A percentile compares a stretch with the other conserved stretches of the same genome.
Conservation (phyloP, 2,888 invertebrate genomes). For the Synergus itoensis region DNA sequence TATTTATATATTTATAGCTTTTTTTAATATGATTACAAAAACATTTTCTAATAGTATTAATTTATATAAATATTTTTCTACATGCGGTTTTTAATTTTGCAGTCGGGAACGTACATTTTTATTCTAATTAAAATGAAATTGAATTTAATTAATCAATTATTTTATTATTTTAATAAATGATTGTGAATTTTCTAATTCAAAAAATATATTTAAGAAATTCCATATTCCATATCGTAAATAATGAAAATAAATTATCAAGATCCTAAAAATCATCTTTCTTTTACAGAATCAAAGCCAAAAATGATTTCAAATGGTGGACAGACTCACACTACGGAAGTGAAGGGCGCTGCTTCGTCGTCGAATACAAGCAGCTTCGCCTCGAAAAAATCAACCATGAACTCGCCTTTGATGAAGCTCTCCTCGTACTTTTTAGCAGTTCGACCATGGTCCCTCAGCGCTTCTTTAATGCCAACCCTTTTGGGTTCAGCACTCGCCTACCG, state of each 20-base stretch:
- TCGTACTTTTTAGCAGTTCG: constrained; percentile 93
- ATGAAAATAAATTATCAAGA: background rate
- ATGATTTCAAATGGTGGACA: constrained; percentile 60
- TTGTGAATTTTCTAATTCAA: too few species aligned
- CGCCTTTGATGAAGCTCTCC: constrained; percentile 90
- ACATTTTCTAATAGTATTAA: too few species aligned
- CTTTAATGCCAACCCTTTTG: constrained; percentile 92
- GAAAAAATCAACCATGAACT: constrained; percentile 63
- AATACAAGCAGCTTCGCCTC: constrained; percentile 15
- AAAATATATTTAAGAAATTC: too few species aligned
- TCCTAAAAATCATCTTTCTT: background rate
- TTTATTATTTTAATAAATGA: too few species aligned
- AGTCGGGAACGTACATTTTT: too few species aligned
- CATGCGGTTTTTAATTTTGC: too few species aligned
- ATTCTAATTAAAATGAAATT: too few species aligned
- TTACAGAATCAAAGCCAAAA: constrained; percentile 49
- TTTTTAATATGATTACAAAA: too few species aligned
- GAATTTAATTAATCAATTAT: too few species aligned
- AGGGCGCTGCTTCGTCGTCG: background rate
- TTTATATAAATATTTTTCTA: too few species aligned
- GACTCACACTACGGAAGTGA: constrained; percentile 43
- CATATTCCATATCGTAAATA: background rate
- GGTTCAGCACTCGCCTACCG: constrained; percentile 95
- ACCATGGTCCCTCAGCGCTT: constrained; percentile 96
- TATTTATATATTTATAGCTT: too few species aligned